Conservation (phyloP, 2,888 invertebrate genomes). For the Thymelicus sylvestris region DNA sequence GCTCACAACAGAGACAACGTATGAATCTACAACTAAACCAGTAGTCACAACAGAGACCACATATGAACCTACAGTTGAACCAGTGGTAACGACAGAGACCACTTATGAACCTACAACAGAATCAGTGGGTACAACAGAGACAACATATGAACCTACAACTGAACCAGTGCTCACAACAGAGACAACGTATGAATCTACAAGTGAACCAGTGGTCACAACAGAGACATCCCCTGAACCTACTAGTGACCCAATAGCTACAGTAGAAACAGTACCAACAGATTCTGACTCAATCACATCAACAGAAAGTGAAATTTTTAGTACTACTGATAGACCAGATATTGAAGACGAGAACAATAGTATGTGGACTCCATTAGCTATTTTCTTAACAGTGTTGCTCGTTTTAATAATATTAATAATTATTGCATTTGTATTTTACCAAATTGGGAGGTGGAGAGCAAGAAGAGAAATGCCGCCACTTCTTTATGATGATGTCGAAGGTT, state of each 20-base stretch:
- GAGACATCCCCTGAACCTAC: neutral
- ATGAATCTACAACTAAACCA: conserved; percentile 24
- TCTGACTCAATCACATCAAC: conserved; percentile 1
- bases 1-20: neutral
- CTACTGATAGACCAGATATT: conserved; percentile 7
- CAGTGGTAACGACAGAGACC: conserved; percentile 28
- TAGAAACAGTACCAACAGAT: neutral
- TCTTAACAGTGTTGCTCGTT: conserved; percentile 23
- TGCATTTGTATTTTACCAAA: conserved; percentile 40
- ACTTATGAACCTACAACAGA: conserved; percentile 20
- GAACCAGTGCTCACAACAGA: conserved; percentile 12
- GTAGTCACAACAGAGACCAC: conserved; percentile 14
- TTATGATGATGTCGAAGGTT: conserved; percentile 45
- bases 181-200: neutral
- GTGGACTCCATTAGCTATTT: conserved; percentile 24
- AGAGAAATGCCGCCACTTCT: conserved; percentile 37
- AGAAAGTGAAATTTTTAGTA: neutral
- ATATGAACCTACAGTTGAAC: conserved; percentile 9
- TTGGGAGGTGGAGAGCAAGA: conserved; percentile 38
- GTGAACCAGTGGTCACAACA: too few relatives aligned
- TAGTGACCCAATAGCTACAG: neutral
- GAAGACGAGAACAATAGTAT: neutral
- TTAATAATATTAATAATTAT: conserved; percentile 38
- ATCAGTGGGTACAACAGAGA: neutral
- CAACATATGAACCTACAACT: conserved; percentile 4